Conservation (phyloP, 1,140 invertebrate species). For the Drosophila burlai region DNA sequence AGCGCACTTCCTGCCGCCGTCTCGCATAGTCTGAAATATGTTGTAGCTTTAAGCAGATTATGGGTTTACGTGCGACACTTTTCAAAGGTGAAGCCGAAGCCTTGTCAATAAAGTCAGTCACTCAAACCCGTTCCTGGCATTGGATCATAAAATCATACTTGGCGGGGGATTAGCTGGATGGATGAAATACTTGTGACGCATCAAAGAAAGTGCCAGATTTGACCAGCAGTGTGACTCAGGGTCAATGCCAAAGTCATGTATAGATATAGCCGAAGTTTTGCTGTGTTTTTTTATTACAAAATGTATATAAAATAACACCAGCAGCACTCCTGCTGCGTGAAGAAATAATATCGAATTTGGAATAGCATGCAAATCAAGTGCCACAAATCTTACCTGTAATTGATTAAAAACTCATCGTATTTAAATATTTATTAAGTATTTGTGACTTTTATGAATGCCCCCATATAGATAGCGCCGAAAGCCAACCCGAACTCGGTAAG, state of each 20-base stretch:
- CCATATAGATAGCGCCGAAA: constrained; percentile 38
- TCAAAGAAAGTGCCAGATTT: constrained; percentile 35
- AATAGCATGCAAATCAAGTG: constrained; percentile 37
- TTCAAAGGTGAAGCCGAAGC: constrained; percentile 35
- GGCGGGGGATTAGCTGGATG: constrained; percentile 15
- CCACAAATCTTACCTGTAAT: constrained; percentile 64
- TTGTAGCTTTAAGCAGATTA: constrained; percentile 59
- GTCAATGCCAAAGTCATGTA: constrained; percentile 28
- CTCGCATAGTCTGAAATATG: constrained; percentile 25
- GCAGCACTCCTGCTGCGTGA: constrained; percentile 40
- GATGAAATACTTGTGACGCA: neutral
- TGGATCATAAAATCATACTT: constrained; percentile 30
- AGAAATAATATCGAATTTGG: constrained; percentile 28
- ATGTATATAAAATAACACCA: constrained; percentile 38
- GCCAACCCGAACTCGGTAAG: constrained; percentile 17
- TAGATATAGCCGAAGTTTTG: neutral
- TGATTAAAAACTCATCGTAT: constrained; percentile 71
- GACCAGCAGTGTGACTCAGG: constrained; percentile 24
- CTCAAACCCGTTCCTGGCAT: constrained; percentile 38
- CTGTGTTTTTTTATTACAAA: neutral
- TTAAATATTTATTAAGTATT: constrained; percentile 79
- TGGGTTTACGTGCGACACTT: constrained; percentile 37
- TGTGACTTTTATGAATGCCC: constrained; percentile 68
- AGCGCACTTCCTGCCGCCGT: constrained; percentile 14
- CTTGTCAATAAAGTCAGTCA: constrained; percentile 48